Evolutionary conservation across 2,797 vertebrate genomes (phyloP).

Genomic region (Spondyliosoma cantharus): DNA sequence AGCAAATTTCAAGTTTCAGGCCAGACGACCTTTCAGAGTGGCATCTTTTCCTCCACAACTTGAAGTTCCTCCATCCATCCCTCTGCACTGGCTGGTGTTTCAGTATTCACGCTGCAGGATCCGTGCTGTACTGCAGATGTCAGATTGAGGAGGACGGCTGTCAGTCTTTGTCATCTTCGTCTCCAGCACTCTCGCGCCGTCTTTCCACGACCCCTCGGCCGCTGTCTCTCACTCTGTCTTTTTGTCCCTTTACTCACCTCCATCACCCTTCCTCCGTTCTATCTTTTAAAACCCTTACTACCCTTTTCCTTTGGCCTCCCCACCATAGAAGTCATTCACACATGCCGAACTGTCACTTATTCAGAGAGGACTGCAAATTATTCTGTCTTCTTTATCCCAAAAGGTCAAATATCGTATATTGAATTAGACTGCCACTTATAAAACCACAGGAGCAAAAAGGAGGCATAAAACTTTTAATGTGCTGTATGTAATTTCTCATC

Average conservation of each 20-base stretch:
- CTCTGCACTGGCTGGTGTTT: constrained; percentile 25
- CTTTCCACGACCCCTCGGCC: constrained; percentile 28
- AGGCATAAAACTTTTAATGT: neutral
- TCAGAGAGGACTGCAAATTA: constrained; percentile 1
- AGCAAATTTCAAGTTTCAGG: constrained; percentile 47
- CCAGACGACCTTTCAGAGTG: neutral
- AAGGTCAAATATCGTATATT: constrained; percentile 1
- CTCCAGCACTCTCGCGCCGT: constrained; percentile 36
- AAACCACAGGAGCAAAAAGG: neutral
- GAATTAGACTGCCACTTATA: neutral
- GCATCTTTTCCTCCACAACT: neutral
- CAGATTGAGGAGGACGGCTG: constrained; percentile 61
- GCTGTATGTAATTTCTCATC: too few relatives aligned
- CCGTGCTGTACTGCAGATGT: constrained; percentile 45
- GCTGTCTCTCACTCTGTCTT: constrained; percentile 42
- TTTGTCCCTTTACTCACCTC: constrained; percentile 28
- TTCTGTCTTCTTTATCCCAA: neutral
- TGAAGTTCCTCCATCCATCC: neutral
- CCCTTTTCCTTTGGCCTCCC: neutral
- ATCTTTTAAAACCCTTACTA: constrained; percentile 2
- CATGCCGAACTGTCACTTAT: neutral
- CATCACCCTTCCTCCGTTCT: constrained; percentile 5
- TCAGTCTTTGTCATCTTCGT: constrained; percentile 59
- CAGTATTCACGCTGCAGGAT: constrained; percentile 41
- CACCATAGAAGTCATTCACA: neutral